A percentile compares a stretch with the other conserved stretches of the same genome.
phyloP scores from a whole-genome alignment of 2,888 invertebrate genomes.

The Pseudococcus viburni region DNA sequence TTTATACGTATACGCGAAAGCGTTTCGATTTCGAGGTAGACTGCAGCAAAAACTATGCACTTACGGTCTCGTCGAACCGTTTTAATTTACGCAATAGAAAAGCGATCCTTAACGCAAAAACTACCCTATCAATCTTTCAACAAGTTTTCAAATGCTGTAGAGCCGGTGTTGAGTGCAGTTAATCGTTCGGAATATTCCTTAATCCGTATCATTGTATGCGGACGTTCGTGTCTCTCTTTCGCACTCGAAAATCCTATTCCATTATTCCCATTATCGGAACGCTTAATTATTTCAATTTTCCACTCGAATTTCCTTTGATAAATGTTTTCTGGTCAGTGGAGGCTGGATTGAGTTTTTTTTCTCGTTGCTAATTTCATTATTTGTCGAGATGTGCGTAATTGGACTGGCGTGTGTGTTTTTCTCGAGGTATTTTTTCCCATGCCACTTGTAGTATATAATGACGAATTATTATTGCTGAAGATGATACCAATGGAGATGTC shows the following conservation, averaged over 20 bases:
- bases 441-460: too few species aligned
- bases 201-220: constrained; percentile 64
- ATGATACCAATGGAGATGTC: too few species aligned
- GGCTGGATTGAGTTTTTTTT: not conserved
- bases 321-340: not conserved
- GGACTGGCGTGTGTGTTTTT: too few species aligned
- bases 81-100: constrained; percentile 45
- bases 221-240: constrained; percentile 50
- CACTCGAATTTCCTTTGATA: constrained; percentile 20
- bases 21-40: not conserved
- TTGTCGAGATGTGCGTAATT: not conserved
- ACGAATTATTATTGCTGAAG: too few species aligned
- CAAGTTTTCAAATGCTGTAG: constrained; percentile 8
- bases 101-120: constrained; percentile 37
- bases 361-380: not conserved
- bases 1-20: not conserved
- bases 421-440: too few species aligned
- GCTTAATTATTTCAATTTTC: constrained; percentile 57
- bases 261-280: constrained; percentile 41
- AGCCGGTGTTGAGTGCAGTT: constrained; percentile 48
- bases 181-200: constrained; percentile 62
- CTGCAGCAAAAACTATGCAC: not conserved
- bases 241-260: constrained; percentile 41
- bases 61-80: not conserved
- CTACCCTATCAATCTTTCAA: constrained; percentile 57